Conservation (phyloP, 2,113 vertebrate species). For the Piprites chloris region DNA sequence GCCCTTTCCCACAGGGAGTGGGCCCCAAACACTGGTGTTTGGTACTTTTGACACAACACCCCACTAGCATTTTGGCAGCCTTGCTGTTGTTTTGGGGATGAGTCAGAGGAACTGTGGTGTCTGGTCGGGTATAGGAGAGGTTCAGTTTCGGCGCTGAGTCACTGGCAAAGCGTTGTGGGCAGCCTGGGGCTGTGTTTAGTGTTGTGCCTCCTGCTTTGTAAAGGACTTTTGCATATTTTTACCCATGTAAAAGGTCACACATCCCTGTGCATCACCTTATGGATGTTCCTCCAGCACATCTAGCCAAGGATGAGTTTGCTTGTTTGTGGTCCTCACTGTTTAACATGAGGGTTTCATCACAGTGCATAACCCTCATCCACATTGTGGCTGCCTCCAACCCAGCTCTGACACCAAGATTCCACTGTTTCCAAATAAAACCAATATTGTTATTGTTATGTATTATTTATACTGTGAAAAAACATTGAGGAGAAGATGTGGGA, state of each 20-base stretch:
- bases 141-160: constrained; percentile 24
- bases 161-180: background rate
- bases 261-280: background rate
- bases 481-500: background rate
- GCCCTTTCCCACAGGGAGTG: background rate
- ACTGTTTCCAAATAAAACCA: background rate
- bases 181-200: background rate
- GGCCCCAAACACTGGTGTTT: background rate
- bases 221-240: background rate
- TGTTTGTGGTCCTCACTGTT: rapidly evolving
- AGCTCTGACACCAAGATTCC: background rate
- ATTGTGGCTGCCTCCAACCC: background rate
- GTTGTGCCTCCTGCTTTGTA: background rate
- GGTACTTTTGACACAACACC: background rate
- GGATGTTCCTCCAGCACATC: background rate
- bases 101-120: background rate
- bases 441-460: background rate
- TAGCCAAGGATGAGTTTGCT: background rate
- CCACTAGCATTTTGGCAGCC: background rate
- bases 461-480: background rate
- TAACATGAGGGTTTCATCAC: rapidly evolving
- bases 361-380: background rate
- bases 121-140: background rate
- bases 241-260: background rate
- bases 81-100: background rate